Evolutionary conservation across 1,140 invertebrate genomes (phyloP).

Genomic region (Procambarus virginalis): DNA sequence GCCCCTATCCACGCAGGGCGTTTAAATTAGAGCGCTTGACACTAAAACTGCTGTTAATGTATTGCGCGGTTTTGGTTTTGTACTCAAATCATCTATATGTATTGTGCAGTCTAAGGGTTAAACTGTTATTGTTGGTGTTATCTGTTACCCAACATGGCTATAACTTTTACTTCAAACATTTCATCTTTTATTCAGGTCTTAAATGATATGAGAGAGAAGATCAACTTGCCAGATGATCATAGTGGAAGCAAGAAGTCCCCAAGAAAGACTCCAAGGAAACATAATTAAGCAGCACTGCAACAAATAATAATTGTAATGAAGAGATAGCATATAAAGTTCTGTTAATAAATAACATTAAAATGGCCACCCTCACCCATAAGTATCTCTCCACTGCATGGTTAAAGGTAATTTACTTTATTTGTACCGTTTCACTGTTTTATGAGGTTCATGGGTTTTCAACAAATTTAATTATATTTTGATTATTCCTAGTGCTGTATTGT

Average conservation of each 20-base stretch:
- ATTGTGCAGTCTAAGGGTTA: no score
- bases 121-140: no score
- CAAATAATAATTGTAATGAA: not conserved
- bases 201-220: conserved; percentile 62
- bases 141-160: no score
- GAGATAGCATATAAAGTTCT: conserved; percentile 48
- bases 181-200: conserved; percentile 37
- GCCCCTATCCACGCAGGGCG: no score
- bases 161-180: not conserved
- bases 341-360: conserved; percentile 54
- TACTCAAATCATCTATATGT: no score
- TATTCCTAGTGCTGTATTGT: no score
- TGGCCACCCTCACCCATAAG: conserved; percentile 47
- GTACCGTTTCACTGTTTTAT: not conserved
- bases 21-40: no score
- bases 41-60: no score
- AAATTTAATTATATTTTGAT: no score
- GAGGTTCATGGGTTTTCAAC: no score
- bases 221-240: conserved; percentile 50
- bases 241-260: not conserved
- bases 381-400: conserved; percentile 61
- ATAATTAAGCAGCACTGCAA: not conserved
- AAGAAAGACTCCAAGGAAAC: not conserved
- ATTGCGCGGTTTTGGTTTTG: no score
- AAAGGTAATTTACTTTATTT: conserved; percentile 45